Evolutionary conservation across 2,888 invertebrate species (phyloP).

Genomic region (Orthonevra nobilis): DNA sequence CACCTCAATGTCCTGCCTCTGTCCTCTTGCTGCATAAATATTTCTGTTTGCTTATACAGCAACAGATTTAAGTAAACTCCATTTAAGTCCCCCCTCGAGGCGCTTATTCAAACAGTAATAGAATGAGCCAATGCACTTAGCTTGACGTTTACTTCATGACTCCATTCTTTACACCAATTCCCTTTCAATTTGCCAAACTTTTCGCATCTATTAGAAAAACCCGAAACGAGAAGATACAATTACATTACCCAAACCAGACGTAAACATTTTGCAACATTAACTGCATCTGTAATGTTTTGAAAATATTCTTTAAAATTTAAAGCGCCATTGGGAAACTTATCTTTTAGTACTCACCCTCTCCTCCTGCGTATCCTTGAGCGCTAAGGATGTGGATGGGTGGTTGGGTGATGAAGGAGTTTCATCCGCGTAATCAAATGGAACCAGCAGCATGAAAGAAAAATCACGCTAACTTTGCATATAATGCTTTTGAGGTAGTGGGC

Average conservation of each 20-base stretch:
- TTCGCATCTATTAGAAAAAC: too few relatives aligned
- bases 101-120: too few relatives aligned
- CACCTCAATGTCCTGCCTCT: too few relatives aligned
- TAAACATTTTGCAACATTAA: constrained; percentile 41
- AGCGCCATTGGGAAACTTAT: constrained; percentile 46
- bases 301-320: constrained; percentile 43
- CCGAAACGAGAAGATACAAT: constrained; percentile 16
- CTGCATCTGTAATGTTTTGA: constrained; percentile 21
- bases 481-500: constrained; percentile 41
- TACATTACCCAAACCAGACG: constrained; percentile 44
- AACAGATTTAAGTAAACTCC: too few relatives aligned
- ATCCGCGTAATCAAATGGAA: constrained; percentile 55
- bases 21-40: too few relatives aligned
- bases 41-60: too few relatives aligned
- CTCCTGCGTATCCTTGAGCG: neutral
- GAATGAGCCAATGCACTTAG: too few relatives aligned
- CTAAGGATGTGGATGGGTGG: too few relatives aligned
- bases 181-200: too few relatives aligned
- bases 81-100: too few relatives aligned
- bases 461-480: constrained; percentile 60
- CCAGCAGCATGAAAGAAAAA: constrained; percentile 29
- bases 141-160: too few relatives aligned
- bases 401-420: neutral
- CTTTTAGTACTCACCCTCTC: constrained; percentile 40
- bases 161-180: too few relatives aligned